Evolutionary conservation across 2,113 vertebrate genomes (phyloP), one percentile per base, ranked within the genome.

Genomic region (Onychorhynchus coronatus): DNA sequence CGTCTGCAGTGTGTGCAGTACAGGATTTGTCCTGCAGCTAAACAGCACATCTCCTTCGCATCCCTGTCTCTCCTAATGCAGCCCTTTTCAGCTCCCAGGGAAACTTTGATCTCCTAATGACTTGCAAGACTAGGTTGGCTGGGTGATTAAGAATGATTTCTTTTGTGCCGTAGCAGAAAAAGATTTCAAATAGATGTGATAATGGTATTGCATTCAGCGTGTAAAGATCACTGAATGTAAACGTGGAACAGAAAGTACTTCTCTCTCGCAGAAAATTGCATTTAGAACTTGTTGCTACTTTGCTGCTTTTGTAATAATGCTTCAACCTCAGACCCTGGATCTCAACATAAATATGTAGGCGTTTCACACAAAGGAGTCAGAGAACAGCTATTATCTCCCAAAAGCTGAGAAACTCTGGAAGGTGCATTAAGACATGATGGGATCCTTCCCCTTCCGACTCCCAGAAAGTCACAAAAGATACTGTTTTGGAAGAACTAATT

Each of bases 151-250:
- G 92, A 92, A 72, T 52, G 81, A 82, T 89, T 94, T 92, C 83
- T 95, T 97, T 93, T 93, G 77, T 97, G 81, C 91, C 0, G 0
- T 62, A 88, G 91, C 73, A 89, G 76, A 85, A 91, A 95, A 91
- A 88, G 81, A 89, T 96, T 90, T 96, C 81, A 91, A 91, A 92
- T 95, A 93, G 91, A 79, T 93, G 90, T 73, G 86, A 91, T 97
- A 95, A 97, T 93, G 80, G 81, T 33, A 61, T 85, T 94, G 66
- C 85, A 91, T 96, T 96, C 93, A 85, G 59, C 94, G 88, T 46
- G 55, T 95, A 95, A 96, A 97, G 86, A 96, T 95, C 84, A 76
- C 41, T 85, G 75, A 87, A 82, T 96, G 62, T 92, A 94, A 94
- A 95, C 11, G 42, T 28, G 93, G 80, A 96, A 80, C n/a, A 74